A percentile compares a stretch with the other conserved stretches of the same genome.
These are phyloP conservation scores for Rutpela maculata DNA, from an alignment of 2,888 invertebrate species.

Conservation along the genomic window DNA sequence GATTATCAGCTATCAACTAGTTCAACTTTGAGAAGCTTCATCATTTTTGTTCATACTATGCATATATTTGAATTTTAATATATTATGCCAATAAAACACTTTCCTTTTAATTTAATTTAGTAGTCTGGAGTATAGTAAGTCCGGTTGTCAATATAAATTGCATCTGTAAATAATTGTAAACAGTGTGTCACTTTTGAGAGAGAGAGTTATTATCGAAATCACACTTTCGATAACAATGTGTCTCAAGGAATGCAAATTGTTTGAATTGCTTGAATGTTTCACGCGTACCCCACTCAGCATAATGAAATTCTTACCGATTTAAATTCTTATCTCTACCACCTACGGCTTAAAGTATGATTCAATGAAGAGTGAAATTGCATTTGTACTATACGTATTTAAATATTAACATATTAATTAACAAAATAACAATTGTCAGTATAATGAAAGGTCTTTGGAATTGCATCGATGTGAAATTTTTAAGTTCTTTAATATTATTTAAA, in stretches of 20 bases:
- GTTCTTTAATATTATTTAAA: too few species aligned
- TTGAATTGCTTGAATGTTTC: not conserved
- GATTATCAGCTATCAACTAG: not conserved
- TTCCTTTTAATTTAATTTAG: slow-evolving; percentile 37
- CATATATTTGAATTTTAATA: slow-evolving; percentile 9
- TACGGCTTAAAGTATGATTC: not conserved
- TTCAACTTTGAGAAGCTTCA: not conserved
- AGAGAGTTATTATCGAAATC: slow-evolving; percentile 35
- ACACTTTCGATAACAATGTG: slow-evolving; percentile 36
- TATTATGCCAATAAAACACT: slow-evolving; percentile 18
- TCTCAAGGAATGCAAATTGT: slow-evolving; percentile 24
- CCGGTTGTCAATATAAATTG: slow-evolving; percentile 31
- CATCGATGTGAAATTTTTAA: too few species aligned
- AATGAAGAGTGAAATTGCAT: not conserved
- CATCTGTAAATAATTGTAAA: slow-evolving; percentile 32
- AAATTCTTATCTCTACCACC: not conserved
- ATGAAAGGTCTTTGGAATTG: too few species aligned
- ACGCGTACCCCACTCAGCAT: not conserved
- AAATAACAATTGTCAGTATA: too few species aligned
- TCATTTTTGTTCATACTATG: not conserved
- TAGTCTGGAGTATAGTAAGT: slow-evolving; percentile 15
- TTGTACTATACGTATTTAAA: not conserved
- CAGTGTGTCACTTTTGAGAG: slow-evolving; percentile 26
- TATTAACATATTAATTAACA: not conserved
- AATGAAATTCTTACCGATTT: not conserved